Evolutionary conservation across 2,888 invertebrate species (phyloP).

Genomic region (Drosophila suboccidentalis): DNA sequence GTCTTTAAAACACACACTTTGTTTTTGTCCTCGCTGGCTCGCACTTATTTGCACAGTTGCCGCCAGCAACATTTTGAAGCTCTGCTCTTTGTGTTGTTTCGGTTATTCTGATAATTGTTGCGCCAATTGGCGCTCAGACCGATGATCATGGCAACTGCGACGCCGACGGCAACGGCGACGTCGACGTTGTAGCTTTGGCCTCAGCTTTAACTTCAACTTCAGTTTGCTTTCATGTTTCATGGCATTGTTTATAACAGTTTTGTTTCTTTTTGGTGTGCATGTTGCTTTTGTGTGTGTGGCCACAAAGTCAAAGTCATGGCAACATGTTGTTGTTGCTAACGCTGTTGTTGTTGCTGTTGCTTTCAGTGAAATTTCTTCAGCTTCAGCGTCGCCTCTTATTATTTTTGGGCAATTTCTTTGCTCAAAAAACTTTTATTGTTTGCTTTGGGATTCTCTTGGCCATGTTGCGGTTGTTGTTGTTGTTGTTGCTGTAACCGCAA

Average conservation of each 20-base stretch:
- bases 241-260: conserved; percentile 48
- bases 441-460: conserved; percentile 25
- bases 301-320: conserved; percentile 74
- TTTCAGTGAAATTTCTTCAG: conserved; percentile 66
- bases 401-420: conserved; percentile 51
- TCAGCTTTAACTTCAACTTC: conserved; percentile 10
- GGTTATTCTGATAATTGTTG: conserved; percentile 30
- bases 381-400: conserved; percentile 5
- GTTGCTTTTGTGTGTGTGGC: conserved; percentile 32
- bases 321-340: conserved; percentile 42
- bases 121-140: conserved; percentile 16
- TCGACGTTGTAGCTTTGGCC: conserved; percentile 27
- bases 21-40: conserved; percentile 46
- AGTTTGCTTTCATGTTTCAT: conserved; percentile 45
- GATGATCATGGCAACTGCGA: conserved; percentile 3
- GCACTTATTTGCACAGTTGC: conserved; percentile 69
- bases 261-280: conserved; percentile 10
- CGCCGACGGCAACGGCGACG: conserved; percentile 1
- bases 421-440: conserved; percentile 62
- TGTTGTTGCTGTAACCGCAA: conserved; percentile 40
- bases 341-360: conserved; percentile 33
- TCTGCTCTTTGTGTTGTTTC: conserved; percentile 10
- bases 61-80: conserved; percentile 20
- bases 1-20: conserved; percentile 24
- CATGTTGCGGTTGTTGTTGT: conserved; percentile 16